phyloP scores from a whole-genome alignment of 2,888 invertebrate genomes.

The Dione juno region DNA sequence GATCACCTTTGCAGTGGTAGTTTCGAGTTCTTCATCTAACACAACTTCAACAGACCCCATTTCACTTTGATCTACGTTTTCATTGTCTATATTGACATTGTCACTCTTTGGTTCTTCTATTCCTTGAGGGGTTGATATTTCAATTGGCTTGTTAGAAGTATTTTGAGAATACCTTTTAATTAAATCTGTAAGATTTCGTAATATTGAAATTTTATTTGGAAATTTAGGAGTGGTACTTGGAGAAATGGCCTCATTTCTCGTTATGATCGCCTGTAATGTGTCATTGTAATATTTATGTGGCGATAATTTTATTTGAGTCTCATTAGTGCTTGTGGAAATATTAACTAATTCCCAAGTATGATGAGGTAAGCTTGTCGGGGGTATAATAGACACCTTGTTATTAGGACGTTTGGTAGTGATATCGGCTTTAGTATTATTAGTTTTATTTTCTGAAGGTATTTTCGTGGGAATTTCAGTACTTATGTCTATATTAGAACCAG shows the following conservation, averaged over 20 bases:
- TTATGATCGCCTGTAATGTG: slow-evolving; percentile 85
- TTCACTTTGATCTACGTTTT: slow-evolving; percentile 58
- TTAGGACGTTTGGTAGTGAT: slow-evolving; percentile 72
- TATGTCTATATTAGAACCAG: slow-evolving; percentile 41
- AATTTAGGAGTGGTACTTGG: slow-evolving; percentile 76
- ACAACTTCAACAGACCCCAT: slow-evolving; percentile 78
- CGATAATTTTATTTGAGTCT: slow-evolving; percentile 64
- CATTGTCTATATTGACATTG: slow-evolving; percentile 52
- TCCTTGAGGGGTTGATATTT: slow-evolving; percentile 47
- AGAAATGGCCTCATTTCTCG: slow-evolving; percentile 79
- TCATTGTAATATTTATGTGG: slow-evolving; percentile 85
- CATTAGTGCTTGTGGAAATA: slow-evolving; percentile 75
- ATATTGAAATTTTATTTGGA: slow-evolving; percentile 71
- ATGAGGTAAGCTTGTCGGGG: slow-evolving; percentile 69
- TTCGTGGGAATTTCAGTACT: slow-evolving; percentile 35
- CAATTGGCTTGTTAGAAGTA: slow-evolving; percentile 62
- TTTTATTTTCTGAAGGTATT: slow-evolving; percentile 36
- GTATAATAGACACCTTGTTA: slow-evolving; percentile 77
- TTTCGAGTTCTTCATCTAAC: slow-evolving; percentile 70
- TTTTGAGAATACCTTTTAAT: slow-evolving; percentile 85
- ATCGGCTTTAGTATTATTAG: slow-evolving; percentile 57
- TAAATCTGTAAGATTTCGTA: slow-evolving; percentile 86
- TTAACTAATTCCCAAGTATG: slow-evolving; percentile 85
- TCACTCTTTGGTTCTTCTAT: slow-evolving; percentile 46
- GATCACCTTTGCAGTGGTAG: slow-evolving; percentile 71